phyloP scores from a whole-genome alignment of 2,888 invertebrate genomes.

The Blastobasis adustella region DNA sequence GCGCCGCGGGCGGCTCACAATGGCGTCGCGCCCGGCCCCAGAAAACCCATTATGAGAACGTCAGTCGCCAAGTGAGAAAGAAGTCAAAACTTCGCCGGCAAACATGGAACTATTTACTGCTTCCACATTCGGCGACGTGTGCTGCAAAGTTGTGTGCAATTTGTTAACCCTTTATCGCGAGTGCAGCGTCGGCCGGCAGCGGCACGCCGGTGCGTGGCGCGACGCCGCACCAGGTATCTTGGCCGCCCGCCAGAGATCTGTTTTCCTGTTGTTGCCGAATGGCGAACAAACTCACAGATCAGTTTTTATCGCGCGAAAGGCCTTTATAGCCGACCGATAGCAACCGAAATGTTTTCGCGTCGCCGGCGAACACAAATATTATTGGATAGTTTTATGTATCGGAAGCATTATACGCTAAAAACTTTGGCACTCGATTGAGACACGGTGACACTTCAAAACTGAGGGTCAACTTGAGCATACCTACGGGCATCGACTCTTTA shows the following conservation, averaged over 20 bases:
- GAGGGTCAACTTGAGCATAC: constrained; percentile 19
- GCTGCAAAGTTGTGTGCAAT: constrained; percentile 63
- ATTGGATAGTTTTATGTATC: constrained; percentile 71
- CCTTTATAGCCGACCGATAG: constrained; percentile 72
- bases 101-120: constrained; percentile 65
- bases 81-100: constrained; percentile 64
- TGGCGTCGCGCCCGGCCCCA: constrained; percentile 26
- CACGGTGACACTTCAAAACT: constrained; percentile 44
- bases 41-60: constrained; percentile 56
- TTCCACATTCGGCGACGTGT: constrained; percentile 61
- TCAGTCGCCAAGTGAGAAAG: constrained; percentile 58
- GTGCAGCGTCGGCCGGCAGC: constrained; percentile 27
- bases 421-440: constrained; percentile 56
- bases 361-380: constrained; percentile 65
- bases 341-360: constrained; percentile 61
- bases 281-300: constrained; percentile 71
- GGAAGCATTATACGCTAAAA: constrained; percentile 69
- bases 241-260: constrained; percentile 67
- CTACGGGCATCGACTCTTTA: neutral
- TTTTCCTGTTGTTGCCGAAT: constrained; percentile 69
- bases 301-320: constrained; percentile 74
- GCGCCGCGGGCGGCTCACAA: constrained; percentile 38
- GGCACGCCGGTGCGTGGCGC: constrained; percentile 24
- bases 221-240: constrained; percentile 58
- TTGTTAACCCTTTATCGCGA: constrained; percentile 66